These are phyloP conservation scores for Lophura swinhoii DNA, from an alignment of 2,797 vertebrate species.

Conservation along the genomic window DNA sequence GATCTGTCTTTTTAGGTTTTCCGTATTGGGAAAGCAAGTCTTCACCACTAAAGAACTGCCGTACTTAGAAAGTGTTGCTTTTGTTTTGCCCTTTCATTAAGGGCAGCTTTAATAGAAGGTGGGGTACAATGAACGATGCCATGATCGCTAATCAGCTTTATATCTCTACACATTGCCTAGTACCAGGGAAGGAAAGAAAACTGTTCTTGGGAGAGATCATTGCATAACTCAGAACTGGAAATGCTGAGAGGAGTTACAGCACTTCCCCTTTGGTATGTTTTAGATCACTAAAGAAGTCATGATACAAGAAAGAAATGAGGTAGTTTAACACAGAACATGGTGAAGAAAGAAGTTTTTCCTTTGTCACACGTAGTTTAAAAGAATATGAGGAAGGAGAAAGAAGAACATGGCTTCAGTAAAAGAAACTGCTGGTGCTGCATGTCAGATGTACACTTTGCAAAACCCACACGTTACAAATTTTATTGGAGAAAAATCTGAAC, in stretches of 20 bases:
- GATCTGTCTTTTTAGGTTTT: background rate
- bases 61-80: background rate
- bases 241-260: background rate
- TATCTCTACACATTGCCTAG: background rate
- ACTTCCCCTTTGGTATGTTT: background rate
- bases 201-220: background rate
- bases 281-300: background rate
- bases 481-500: background rate
- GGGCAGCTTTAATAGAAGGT: background rate
- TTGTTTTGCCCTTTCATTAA: background rate
- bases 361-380: background rate
- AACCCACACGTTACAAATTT: background rate
- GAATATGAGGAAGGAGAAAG: conserved; percentile 33
- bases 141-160: background rate
- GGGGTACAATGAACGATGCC: background rate
- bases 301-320: background rate
- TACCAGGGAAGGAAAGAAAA: background rate
- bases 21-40: background rate
- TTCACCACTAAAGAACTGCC: background rate
- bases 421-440: background rate
- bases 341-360: background rate
- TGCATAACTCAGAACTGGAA: background rate
- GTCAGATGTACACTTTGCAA: background rate
- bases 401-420: background rate
- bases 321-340: background rate